Base-by-base conservation (phyloP, 2,888 invertebrate species). In the Sesamia inferens region DNA sequence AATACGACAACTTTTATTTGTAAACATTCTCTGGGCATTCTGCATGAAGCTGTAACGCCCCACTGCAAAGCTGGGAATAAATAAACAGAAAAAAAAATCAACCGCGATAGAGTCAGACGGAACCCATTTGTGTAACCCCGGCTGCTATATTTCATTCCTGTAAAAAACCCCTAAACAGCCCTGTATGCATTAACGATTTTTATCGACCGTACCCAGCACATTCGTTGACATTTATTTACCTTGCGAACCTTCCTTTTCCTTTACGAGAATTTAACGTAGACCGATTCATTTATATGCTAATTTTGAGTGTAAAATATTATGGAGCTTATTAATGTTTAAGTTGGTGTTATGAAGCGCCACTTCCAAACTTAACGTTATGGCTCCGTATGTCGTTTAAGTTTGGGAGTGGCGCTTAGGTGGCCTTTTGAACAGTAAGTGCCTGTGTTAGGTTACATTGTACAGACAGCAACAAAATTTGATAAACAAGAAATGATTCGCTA, bases 281-380 rank as follows among this genome's bases (percentile, higher is more conserved):
- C 66, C 39, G 63, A 57, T 74, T 78, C 62, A 78, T 78, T 81
- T 78, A 74, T 55, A 78, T 78, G 74, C 57, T 54, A 71, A 81
- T 81, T 67, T 58, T 51, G 13, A 58, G 48, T 69, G 13, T 39
- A 70, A 64, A 72, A 67, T 66, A 62, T 72, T 69, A 80, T 51
- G 24, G 13, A 67, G 48, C 55, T 66, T 69, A 55, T 79, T 59
- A 24, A 59, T 57, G 64, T 74, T 68, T 66, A 39, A 22, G 39
- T 69, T n/a, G 10, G 22, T 39, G 47, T 39, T 39, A 76, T 57
- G 39, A 59, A 31, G 11, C 57, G 47, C 4, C 59, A 5, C 11
- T 67, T 31, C 1, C 31, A 31, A 31, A 31, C 31, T 31, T 31
- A 31, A 31, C 31, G 31, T 31, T 31, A 31, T 3, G 3, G 31